These are phyloP conservation scores for Mythimna loreyi DNA, from an alignment of 2,888 invertebrate species.

Conservation along the genomic window DNA sequence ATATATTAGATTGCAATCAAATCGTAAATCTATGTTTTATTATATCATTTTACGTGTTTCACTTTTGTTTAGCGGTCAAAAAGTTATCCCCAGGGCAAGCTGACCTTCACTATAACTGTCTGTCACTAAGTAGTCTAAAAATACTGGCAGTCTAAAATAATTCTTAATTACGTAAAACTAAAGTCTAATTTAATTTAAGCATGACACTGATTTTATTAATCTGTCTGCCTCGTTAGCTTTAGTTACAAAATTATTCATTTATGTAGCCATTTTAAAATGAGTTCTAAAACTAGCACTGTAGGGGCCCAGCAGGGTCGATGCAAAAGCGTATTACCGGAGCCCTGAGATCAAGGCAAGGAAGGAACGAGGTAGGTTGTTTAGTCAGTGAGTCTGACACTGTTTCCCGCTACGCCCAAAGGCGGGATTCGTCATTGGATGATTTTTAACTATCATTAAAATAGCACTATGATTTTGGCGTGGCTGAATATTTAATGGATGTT, in stretches of 20 bases:
- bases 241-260: not conserved
- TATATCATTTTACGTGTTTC: not conserved
- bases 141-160: too few relatives aligned
- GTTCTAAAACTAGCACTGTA: not conserved
- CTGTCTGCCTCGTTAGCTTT: not conserved
- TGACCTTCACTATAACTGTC: not conserved
- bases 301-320: too few relatives aligned
- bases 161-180: slow-evolving; percentile 3
- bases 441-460: too few relatives aligned
- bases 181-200: not conserved
- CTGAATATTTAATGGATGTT: not conserved
- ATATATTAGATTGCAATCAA: not conserved
- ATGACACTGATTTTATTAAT: slow-evolving; percentile 8
- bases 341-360: too few relatives aligned
- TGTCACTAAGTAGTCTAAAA: not conserved
- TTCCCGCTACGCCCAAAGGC: too few relatives aligned
- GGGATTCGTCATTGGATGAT: too few relatives aligned
- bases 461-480: not conserved
- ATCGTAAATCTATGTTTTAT: not conserved
- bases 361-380: too few relatives aligned
- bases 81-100: not conserved
- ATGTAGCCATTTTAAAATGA: slow-evolving; percentile 2
- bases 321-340: too few relatives aligned
- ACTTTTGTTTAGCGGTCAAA: not conserved
- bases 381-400: too few relatives aligned